Evolutionary conservation across 2,797 vertebrate species (phyloP).

Genomic region (Steatocranus sp.): DNA sequence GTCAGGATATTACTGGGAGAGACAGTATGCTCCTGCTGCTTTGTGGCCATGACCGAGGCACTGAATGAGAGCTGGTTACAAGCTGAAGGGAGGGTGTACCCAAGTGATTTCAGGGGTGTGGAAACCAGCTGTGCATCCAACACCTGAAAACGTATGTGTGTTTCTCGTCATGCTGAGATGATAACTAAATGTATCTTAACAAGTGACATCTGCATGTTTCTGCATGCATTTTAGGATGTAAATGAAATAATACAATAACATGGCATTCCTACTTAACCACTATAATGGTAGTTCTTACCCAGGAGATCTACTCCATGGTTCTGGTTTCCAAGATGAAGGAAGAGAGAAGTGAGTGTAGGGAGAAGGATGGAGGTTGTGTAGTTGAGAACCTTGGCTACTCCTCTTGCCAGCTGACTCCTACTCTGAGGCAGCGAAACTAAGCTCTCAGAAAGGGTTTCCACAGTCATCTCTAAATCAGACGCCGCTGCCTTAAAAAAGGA

Average conservation of each 20-base stretch:
- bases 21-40: constrained; percentile 38
- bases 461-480: constrained; percentile 85
- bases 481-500: constrained; percentile 88
- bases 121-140: constrained; percentile 37
- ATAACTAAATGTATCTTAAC: neutral
- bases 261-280: neutral
- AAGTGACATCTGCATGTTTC: neutral
- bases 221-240: neutral
- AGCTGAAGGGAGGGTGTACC: constrained; percentile 3
- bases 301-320: constrained; percentile 85
- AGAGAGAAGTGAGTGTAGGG: constrained; percentile 88
- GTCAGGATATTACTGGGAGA: constrained; percentile 11
- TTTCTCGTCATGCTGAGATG: neutral
- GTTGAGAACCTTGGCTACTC: constrained; percentile 81
- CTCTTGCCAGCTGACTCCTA: constrained; percentile 76
- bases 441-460: constrained; percentile 80
- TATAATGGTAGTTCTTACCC: constrained; percentile 66
- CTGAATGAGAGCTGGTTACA: constrained; percentile 33
- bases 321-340: constrained; percentile 86
- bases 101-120: constrained; percentile 6
- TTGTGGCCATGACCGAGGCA: constrained; percentile 1
- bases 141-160: neutral
- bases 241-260: neutral
- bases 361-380: constrained; percentile 86
- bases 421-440: constrained; percentile 81